A percentile compares a stretch with the other conserved stretches of the same genome.
phyloP scores from a whole-genome alignment of 1,140 invertebrate species.

The Drosophila virilis region DNA sequence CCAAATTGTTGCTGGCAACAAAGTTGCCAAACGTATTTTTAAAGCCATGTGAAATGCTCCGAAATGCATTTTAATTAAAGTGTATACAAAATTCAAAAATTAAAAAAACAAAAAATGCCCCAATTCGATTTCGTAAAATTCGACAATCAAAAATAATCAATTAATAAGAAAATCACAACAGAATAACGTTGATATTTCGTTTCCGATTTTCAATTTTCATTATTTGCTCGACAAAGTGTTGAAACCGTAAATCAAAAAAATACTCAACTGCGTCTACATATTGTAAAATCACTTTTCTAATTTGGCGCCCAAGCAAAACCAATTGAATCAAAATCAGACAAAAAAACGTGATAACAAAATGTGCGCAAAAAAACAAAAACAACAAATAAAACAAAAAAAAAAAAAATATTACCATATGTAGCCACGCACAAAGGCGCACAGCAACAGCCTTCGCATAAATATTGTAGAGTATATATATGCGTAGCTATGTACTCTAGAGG shows the following conservation, averaged over 20 bases:
- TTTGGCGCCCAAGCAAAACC: constrained; percentile 32
- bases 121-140: not conserved
- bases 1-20: constrained; percentile 66
- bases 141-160: not conserved
- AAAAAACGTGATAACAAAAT: constrained; percentile 19
- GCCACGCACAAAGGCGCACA: constrained; percentile 29
- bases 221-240: constrained; percentile 14
- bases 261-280: constrained; percentile 43
- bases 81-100: constrained; percentile 2
- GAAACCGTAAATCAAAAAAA: constrained; percentile 9
- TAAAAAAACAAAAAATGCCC: not conserved
- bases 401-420: constrained; percentile 71
- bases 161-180: not conserved
- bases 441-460: not conserved
- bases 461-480: not conserved
- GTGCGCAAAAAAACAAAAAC: constrained; percentile 24
- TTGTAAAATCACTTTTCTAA: constrained; percentile 59
- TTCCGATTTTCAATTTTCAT: constrained; percentile 3
- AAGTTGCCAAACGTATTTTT: constrained; percentile 46
- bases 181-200: not conserved
- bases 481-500: constrained; percentile 12
- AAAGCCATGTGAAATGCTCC: constrained; percentile 16
- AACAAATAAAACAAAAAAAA: constrained; percentile 44
- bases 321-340: constrained; percentile 7
- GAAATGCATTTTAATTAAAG: constrained; percentile 16